Evolutionary conservation across 2,888 invertebrate genomes (phyloP).

Genomic region (Oxystoma pomonae): DNA sequence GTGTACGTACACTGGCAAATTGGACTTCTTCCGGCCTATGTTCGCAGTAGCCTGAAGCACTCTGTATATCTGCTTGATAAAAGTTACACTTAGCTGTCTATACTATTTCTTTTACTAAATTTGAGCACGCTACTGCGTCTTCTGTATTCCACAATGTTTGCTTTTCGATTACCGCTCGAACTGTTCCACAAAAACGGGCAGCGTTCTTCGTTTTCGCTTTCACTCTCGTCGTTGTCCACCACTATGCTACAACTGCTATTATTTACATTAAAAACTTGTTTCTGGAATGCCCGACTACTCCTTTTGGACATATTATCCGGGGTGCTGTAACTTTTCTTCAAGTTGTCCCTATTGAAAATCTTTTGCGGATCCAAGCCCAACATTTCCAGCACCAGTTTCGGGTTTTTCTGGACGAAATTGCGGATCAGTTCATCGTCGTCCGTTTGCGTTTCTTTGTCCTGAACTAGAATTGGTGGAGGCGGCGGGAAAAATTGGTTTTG

Average conservation of each 20-base stretch:
- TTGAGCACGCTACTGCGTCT: slow-evolving; percentile 27
- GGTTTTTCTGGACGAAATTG: slow-evolving; percentile 67
- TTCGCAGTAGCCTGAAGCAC: too few species aligned
- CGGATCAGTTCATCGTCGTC: slow-evolving; percentile 57
- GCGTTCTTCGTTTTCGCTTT: slow-evolving; percentile 28
- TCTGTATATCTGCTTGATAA: too few species aligned
- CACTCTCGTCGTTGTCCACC: slow-evolving; percentile 29
- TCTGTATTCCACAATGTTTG: slow-evolving; percentile 30
- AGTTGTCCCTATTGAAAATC: slow-evolving; percentile 36
- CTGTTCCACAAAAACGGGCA: slow-evolving; percentile 39
- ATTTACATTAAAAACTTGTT: slow-evolving; percentile 14
- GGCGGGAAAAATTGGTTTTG: background rate
- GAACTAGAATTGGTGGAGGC: slow-evolving; percentile 9
- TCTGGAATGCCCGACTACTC: slow-evolving; percentile 17
- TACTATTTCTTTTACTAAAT: slow-evolving; percentile 26
- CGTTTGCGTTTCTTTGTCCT: slow-evolving; percentile 56
- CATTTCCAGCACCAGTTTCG: slow-evolving; percentile 66
- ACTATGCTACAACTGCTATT: slow-evolving; percentile 22
- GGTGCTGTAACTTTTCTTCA: slow-evolving; percentile 38
- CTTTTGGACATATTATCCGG: slow-evolving; percentile 32
- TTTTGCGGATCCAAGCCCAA: slow-evolving; percentile 64
- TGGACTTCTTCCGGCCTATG: too few species aligned
- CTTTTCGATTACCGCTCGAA: slow-evolving; percentile 22
- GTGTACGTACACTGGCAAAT: too few species aligned
- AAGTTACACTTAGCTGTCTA: slow-evolving; percentile 19